Evolutionary conservation across 2,888 invertebrate genomes (phyloP), one percentile per base, ranked within the genome.

Genomic region (Morpho achilles): DNA sequence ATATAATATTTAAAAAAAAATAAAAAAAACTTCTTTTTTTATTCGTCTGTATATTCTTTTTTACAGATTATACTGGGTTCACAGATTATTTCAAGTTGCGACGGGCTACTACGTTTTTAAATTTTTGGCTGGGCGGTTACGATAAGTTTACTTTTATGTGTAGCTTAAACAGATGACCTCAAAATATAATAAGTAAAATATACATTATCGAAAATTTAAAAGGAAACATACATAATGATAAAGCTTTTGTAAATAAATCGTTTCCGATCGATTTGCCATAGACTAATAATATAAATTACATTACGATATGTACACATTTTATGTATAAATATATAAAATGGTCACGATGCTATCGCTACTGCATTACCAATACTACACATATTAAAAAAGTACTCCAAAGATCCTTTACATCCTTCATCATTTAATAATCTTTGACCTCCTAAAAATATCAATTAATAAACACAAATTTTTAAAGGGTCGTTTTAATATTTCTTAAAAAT

Each of bases 41-140:
- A 16, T 16, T 16, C 16, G 1, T 16, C 16, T 16, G 16, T 16
- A 16, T 32, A 32, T 32, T 32, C 63, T 64, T 53, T 58, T 58
- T 79, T 91, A 54, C 91, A 95, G 95, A 75, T 87, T 95, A 68
- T 94, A 93, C 67, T 95, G 94, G 94, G 85, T 93, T 16, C 93
- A 94, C 69, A 91, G 92, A 71, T 70, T 93, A 44, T 87, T 92
- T 61, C 94, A 95, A 77, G 82, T 92, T 0, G 80, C 93, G 2
- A 91, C 93, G 1, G 88, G 94, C 8, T 92, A 93, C 67, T 84
- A 92, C 59, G 63, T 93, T 59, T 85, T 92, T 64, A 87, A 87
- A 72, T 70, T 92, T 44, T 58, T 92, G 0, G 79, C 84, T 0
- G 87, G 87, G 0, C 79, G 87, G n/a, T 43, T 87, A 39, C 84